These are phyloP conservation scores for Drosophila insularis DNA, from an alignment of 1,140 invertebrate genomes.

Conservation along the genomic window DNA sequence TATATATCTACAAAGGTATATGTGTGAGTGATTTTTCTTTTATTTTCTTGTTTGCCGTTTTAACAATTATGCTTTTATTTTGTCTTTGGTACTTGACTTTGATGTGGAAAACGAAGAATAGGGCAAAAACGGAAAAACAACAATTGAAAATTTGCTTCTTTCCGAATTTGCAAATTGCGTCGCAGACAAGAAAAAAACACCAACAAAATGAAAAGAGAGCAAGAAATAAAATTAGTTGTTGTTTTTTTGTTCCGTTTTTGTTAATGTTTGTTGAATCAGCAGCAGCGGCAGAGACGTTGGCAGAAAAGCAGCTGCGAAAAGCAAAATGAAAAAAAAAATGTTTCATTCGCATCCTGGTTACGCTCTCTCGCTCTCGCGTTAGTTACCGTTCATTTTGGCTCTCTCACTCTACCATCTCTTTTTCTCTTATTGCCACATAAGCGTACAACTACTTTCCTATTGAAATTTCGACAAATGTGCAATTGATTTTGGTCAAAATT, in stretches of 20 bases:
- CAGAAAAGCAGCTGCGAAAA: constrained; percentile 33
- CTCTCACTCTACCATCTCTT: constrained; percentile 54
- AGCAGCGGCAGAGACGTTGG: constrained; percentile 10
- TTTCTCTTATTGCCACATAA: background rate
- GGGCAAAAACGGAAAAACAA: constrained; percentile 40
- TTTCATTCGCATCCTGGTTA: constrained; percentile 54
- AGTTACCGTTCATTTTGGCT: background rate
- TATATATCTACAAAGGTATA: too few relatives aligned
- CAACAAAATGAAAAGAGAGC: constrained; percentile 45
- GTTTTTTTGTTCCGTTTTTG: constrained; percentile 8
- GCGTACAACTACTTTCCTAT: constrained; percentile 36
- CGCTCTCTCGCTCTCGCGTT: constrained; percentile 37
- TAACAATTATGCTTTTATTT: constrained; percentile 44
- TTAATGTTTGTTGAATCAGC: constrained; percentile 3
- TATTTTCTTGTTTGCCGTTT: constrained; percentile 52
- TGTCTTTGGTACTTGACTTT: constrained; percentile 78
- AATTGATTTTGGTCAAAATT: constrained; percentile 32
- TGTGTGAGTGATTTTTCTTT: constrained; percentile 43
- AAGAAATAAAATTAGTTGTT: constrained; percentile 39
- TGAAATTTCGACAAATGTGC: constrained; percentile 55
- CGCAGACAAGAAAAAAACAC: constrained; percentile 60
- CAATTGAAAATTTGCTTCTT: constrained; percentile 50
- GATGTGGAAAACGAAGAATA: constrained; percentile 44
- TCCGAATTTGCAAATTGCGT: constrained; percentile 66
- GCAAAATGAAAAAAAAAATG: background rate